A percentile compares a stretch with the other conserved stretches of the same genome.
Conservation (phyloP, 2,888 invertebrate species). For the Automeris io region DNA sequence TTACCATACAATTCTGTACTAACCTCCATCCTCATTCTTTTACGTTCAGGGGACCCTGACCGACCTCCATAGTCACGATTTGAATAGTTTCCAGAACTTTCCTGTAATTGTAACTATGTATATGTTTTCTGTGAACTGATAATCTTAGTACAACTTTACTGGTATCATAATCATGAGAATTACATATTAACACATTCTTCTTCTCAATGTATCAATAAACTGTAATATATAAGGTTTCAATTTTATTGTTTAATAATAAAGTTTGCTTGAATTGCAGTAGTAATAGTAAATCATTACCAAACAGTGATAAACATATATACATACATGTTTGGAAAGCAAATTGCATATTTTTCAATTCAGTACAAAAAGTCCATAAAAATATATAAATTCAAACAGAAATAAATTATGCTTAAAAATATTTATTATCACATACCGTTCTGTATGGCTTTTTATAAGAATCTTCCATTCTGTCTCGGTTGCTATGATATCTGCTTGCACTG, state of each 20-base stretch:
- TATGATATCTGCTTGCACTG: constrained; percentile 52
- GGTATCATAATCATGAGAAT: too few relatives aligned
- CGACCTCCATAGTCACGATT: constrained; percentile 74
- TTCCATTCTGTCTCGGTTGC: constrained; percentile 57
- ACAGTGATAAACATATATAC: not conserved
- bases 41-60: constrained; percentile 79
- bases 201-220: too few relatives aligned
- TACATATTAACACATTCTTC: too few relatives aligned
- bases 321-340: not conserved
- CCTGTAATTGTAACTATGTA: constrained; percentile 34
- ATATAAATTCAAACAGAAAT: not conserved
- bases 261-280: too few relatives aligned
- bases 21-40: constrained; percentile 80
- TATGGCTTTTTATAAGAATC: constrained; percentile 69
- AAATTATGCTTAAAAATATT: not conserved
- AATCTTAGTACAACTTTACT: not conserved
- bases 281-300: too few relatives aligned
- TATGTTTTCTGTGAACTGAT: not conserved
- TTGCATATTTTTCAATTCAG: not conserved
- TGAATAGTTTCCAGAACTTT: constrained; percentile 65
- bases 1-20: constrained; percentile 26
- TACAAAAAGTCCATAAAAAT: not conserved
- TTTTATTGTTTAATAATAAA: too few relatives aligned
- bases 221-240: too few relatives aligned
- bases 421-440: constrained; percentile 52